Conservation (phyloP, 2,888 invertebrate species). For the Athetis lepigone region DNA sequence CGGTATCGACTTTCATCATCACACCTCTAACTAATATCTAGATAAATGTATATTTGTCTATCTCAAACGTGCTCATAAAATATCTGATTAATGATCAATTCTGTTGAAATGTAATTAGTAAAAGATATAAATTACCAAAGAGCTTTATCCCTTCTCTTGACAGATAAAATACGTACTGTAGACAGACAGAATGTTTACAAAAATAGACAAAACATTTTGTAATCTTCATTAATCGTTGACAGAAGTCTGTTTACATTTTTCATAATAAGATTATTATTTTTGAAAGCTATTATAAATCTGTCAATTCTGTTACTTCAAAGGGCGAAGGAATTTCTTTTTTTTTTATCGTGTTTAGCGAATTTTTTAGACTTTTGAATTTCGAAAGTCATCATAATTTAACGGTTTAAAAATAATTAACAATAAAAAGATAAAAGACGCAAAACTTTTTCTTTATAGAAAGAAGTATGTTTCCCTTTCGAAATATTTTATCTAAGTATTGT, state of each 20-base stretch:
- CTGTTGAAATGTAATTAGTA: conserved; percentile 34
- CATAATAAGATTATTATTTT: conserved; percentile 28
- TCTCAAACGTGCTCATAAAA: conserved; percentile 14
- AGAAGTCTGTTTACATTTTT: conserved; percentile 33
- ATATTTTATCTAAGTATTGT: background rate
- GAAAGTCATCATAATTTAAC: background rate
- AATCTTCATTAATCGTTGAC: conserved; percentile 50
- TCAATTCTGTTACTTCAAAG: conserved; percentile 34
- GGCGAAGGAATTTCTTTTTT: conserved; percentile 6
- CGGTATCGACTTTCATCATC: too few relatives aligned
- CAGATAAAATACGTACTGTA: conserved; percentile 24
- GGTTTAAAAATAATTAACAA: background rate
- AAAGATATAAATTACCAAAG: conserved; percentile 39
- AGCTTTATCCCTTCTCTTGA: conserved; percentile 20
- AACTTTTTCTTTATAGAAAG: too few relatives aligned
- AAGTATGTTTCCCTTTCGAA: background rate
- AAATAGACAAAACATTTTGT: conserved; percentile 47
- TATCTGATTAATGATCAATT: background rate
- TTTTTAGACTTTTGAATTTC: background rate
- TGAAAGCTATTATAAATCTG: conserved; percentile 25
- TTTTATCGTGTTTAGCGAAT: background rate
- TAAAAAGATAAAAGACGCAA: background rate
- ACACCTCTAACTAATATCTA: background rate
- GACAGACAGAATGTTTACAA: conserved; percentile 39
- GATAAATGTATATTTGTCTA: conserved; percentile 15